Base-by-base conservation (phyloP, 2,888 invertebrate species). In the Archips xylosteana region DNA sequence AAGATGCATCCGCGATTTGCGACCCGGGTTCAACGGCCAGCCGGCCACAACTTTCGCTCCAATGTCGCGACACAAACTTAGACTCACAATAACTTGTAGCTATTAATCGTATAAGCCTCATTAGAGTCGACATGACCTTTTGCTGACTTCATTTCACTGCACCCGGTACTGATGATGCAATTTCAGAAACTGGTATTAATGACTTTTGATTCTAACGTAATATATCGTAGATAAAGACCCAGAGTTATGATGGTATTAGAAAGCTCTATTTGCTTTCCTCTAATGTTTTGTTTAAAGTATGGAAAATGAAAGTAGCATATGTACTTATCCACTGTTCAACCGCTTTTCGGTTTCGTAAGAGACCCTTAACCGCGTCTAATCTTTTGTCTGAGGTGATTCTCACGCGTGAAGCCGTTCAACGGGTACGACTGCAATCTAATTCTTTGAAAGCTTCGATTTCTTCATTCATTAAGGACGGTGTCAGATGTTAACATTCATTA, bases 41-140 rank as follows among this genome's bases (percentile, higher is more conserved):
- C 62, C 82, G 79, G 75, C 76, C 78, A 80, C 82, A 82, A 90
- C 93, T 94, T 93, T 94, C 93, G 87, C 92, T 86, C 80, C 86
- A 76, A 84, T 82, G 81, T 69, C 73, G 64, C 73, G 60, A 60
- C 64, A 42, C 42, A 64, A 63, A 71, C 69, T 65, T 47, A 71
- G 70, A 70, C 63, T 54, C 66, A 74, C 70, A 74, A 71, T 70
- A 70, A 70, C 65, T 36, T 23, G 66, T 54, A 67, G 62, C 39
- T 47, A 74, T 71, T 70, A 65, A 74, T 70, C 73, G 59, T 62
- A 75, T 76, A 76, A 78, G 75, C 75, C 76, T 79, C 69, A 76
- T 71, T 74, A 76, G 75, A 47, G 68, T 64, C 64, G 68, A 69
- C 73, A 67, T 76, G 79, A 81, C 82, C 80, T 81, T 75, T 81